A percentile compares a stretch with the other conserved stretches of the same genome.
phyloP scores from a whole-genome alignment of 2,888 invertebrate species.

The Scaptomyza reducta region DNA sequence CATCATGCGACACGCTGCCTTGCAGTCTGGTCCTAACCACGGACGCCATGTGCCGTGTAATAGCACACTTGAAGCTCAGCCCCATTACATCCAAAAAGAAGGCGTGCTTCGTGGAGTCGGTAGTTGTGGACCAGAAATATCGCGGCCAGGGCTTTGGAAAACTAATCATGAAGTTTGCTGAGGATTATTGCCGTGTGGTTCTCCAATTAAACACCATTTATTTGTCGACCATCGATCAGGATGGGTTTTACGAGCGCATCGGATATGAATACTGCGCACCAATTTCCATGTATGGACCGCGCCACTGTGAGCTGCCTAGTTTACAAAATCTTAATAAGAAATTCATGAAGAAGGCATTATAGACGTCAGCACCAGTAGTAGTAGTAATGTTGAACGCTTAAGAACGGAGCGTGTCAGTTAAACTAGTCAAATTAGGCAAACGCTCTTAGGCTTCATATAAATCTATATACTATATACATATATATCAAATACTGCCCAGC shows the following conservation, averaged over 20 bases:
- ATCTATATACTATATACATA: neutral
- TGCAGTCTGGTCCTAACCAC: conserved; percentile 89
- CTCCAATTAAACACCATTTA: conserved; percentile 88
- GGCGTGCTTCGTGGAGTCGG: conserved; percentile 92
- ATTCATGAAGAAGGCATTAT: conserved; percentile 84
- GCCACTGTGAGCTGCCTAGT: conserved; percentile 83
- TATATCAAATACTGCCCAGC: conserved; percentile 44
- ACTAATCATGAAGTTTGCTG: conserved; percentile 89
- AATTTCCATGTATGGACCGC: conserved; percentile 88
- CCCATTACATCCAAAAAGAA: conserved; percentile 88
- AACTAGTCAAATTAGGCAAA: conserved; percentile 69
- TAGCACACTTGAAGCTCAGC: conserved; percentile 93
- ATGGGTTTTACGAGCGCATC: conserved; percentile 90
- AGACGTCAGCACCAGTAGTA: conserved; percentile 76
- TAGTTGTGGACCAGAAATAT: conserved; percentile 89
- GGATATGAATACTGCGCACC: conserved; percentile 89
- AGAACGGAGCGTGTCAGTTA: conserved; percentile 43
- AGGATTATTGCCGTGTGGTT: conserved; percentile 88
- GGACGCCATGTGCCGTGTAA: conserved; percentile 85
- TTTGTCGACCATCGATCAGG: conserved; percentile 90
- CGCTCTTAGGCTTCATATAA: conserved; percentile 34
- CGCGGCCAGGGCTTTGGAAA: conserved; percentile 92
- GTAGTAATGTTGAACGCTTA: conserved; percentile 49
- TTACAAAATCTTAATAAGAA: conserved; percentile 83
- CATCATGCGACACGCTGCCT: conserved; percentile 90